Conservation (phyloP, 2,113 vertebrate species). For the Oceanodroma tethys region DNA sequence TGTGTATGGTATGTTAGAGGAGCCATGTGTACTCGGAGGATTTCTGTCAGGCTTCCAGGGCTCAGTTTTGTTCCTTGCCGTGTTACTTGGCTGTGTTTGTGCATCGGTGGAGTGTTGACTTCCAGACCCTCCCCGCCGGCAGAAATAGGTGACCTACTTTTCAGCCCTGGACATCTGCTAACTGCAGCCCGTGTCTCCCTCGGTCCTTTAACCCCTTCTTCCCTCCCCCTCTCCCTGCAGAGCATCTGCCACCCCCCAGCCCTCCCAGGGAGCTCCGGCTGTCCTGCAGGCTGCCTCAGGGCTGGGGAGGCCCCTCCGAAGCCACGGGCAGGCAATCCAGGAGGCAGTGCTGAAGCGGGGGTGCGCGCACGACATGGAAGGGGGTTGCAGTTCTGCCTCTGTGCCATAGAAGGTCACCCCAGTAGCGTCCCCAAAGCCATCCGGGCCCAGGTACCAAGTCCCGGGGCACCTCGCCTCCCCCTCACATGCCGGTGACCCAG, state of each 20-base stretch:
- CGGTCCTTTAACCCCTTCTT: constrained; percentile 40
- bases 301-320: not conserved
- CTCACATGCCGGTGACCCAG: not conserved
- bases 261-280: not conserved
- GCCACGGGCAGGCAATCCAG: too few relatives aligned
- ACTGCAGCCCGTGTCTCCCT: not conserved
- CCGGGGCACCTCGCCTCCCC: not conserved
- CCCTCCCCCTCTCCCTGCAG: not conserved
- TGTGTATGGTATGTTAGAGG: not conserved
- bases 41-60: not conserved
- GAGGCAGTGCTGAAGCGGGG: not conserved
- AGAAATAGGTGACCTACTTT: constrained; percentile 68
- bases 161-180: constrained; percentile 58
- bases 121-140: not conserved
- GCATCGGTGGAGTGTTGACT: not conserved
- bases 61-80: not conserved
- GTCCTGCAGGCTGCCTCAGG: not conserved
- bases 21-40: not conserved
- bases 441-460: not conserved
- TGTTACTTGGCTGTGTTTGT: not conserved
- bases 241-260: not conserved
- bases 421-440: not conserved
- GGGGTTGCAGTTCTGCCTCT: not conserved
- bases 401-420: not conserved
- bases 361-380: not conserved